Evolutionary conservation across 2,888 invertebrate species (phyloP).

Genomic region (Nasonovia ribisnigri): DNA sequence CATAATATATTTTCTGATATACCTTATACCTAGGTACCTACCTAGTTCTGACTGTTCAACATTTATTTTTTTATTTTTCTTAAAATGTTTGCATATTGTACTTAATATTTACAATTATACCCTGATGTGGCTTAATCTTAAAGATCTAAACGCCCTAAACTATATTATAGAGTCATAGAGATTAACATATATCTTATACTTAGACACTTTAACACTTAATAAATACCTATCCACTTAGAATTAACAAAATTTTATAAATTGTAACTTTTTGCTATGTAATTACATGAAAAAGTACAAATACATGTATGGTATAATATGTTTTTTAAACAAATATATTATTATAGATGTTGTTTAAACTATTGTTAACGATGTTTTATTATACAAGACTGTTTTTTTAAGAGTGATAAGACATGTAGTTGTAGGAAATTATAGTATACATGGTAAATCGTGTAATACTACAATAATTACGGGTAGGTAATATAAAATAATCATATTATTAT

Average conservation of each 20-base stretch:
- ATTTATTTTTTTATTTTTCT: background rate
- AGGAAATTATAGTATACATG: background rate
- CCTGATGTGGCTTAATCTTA: background rate
- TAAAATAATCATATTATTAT: slow-evolving; percentile 35
- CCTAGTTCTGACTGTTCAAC: background rate
- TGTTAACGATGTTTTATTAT: background rate
- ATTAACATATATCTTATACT: background rate
- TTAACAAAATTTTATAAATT: background rate
- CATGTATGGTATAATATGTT: background rate
- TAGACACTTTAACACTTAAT: background rate
- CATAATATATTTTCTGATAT: background rate
- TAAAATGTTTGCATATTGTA: background rate
- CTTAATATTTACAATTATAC: background rate
- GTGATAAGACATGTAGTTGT: background rate
- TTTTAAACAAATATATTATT: background rate
- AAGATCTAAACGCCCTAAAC: background rate
- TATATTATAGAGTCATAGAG: too few species aligned
- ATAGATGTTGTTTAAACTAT: background rate
- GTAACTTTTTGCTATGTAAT: background rate
- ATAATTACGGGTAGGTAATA: background rate
- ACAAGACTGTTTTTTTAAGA: background rate
- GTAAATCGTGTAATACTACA: background rate
- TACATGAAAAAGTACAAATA: background rate
- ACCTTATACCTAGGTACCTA: background rate
- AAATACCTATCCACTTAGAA: background rate